phyloP scores from a whole-genome alignment of 2,888 invertebrate species.

The Agrilus mali region DNA sequence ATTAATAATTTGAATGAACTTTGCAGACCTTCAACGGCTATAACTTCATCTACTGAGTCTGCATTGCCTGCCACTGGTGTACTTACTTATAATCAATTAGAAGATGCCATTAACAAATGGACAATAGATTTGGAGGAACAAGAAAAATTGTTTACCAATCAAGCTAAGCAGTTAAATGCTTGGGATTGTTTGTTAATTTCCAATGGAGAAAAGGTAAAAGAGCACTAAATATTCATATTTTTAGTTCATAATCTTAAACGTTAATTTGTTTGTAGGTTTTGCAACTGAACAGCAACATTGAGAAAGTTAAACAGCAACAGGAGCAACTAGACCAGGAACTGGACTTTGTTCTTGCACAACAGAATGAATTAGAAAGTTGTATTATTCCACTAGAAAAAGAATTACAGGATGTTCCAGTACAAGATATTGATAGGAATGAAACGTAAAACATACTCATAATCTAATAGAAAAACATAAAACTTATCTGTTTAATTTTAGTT shows the following conservation, averaged over 20 bases:
- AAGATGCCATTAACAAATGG: constrained; percentile 91
- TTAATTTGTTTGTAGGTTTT: constrained; percentile 48
- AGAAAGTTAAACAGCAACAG: constrained; percentile 79
- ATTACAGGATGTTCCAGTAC: constrained; percentile 50
- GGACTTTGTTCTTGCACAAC: constrained; percentile 86
- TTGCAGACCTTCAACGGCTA: constrained; percentile 8
- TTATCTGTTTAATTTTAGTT: not conserved
- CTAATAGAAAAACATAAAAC: not conserved
- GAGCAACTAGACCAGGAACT: constrained; percentile 83
- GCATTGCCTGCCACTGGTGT: constrained; percentile 37
- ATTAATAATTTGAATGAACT: not conserved
- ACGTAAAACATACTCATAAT: constrained; percentile 39
- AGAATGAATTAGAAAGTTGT: constrained; percentile 81
- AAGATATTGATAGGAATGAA: constrained; percentile 82
- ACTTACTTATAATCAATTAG: constrained; percentile 73
- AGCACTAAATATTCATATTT: not conserved
- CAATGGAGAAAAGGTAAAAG: constrained; percentile 75
- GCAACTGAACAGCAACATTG: constrained; percentile 74
- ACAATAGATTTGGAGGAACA: constrained; percentile 84
- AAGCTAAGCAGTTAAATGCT: constrained; percentile 89
- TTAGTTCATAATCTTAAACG: not conserved
- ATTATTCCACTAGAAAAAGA: constrained; percentile 78
- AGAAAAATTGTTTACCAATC: constrained; percentile 83
- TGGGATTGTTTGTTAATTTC: constrained; percentile 86
- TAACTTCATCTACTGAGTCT: constrained; percentile 26